Evolutionary conservation across 2,797 vertebrate species (phyloP).

Genomic region (Pelochelys cantorii): DNA sequence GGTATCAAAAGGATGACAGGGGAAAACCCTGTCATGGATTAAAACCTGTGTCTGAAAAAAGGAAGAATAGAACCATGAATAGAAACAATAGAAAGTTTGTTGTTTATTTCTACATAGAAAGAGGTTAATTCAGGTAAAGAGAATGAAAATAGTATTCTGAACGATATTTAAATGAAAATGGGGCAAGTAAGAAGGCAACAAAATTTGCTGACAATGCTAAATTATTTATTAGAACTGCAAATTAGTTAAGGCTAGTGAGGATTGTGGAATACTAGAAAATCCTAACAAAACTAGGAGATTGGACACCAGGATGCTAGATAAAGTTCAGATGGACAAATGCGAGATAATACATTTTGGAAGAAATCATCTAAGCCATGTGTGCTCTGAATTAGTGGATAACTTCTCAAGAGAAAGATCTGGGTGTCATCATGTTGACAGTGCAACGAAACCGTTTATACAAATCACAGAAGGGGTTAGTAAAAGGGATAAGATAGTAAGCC

Average conservation of each 20-base stretch:
- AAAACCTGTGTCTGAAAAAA: constrained; percentile 28
- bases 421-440: background rate
- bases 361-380: background rate
- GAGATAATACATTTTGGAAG: constrained; percentile 12
- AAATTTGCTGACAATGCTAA: constrained; percentile 18
- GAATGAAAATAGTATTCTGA: background rate
- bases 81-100: background rate
- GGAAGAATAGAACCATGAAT: background rate
- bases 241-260: constrained; percentile 22
- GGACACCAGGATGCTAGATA: constrained; percentile 39
- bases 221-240: constrained; percentile 27
- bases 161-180: background rate
- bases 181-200: constrained; percentile 32
- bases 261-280: constrained; percentile 56
- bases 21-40: background rate
- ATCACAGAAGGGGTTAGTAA: background rate
- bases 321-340: constrained; percentile 22
- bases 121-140: background rate
- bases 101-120: background rate
- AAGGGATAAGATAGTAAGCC: background rate
- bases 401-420: background rate
- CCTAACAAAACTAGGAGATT: constrained; percentile 48
- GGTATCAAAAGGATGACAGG: constrained; percentile 4
- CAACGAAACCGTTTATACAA: background rate
- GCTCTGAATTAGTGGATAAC: constrained; percentile 11